Evolutionary conservation across 2,797 vertebrate species (phyloP), one percentile per base, ranked within the genome.

Genomic region (Leuciscus waleckii): DNA sequence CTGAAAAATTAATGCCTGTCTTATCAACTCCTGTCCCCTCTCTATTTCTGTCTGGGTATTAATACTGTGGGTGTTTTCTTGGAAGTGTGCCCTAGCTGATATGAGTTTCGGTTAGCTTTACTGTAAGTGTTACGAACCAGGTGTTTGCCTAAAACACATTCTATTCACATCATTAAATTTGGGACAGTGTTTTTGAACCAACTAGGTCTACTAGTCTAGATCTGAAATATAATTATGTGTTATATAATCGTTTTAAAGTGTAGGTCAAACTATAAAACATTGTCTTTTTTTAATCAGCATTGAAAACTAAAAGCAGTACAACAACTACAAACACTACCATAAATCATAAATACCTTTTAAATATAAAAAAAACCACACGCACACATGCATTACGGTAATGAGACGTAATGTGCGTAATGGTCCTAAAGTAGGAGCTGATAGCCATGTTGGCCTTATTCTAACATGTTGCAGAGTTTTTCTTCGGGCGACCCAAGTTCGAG

Each of bases 41-140:
- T 82, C 79, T 86, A 77, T 88, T 89, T 88, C 51, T 29, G 69
- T 84, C 75, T 82, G n/a, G 19, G 35, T 82, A 85, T 84, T 85
- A 79, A 85, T 87, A 82, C 56, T 67, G 51, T 41, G 58, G 74
- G 82, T 17, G 85, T 56, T 69, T 76, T 3, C 82, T 65, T 79
- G 43, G 32, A 56, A 67, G 61, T 14, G 63, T 86, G 76, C 68
- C 56, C 69, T 58, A 58, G 35, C 51, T 79, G 74, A 87, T 89
- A 79, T 46, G 35, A 41, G n/a, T 85, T 71, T 79, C 26, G 17
- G 23, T 29, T 54, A 19, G 16, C 21, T 49, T 76, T 61, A 76
- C 61, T 43, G 21, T 61, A 79, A 74, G 17, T 71, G 9, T 29
- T 29, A 6, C 23, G 29, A 26, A 39, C 7, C 43, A 73, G 80